Base-by-base conservation (phyloP, 1,140 invertebrate species). In the Drosophila ogumai region DNA sequence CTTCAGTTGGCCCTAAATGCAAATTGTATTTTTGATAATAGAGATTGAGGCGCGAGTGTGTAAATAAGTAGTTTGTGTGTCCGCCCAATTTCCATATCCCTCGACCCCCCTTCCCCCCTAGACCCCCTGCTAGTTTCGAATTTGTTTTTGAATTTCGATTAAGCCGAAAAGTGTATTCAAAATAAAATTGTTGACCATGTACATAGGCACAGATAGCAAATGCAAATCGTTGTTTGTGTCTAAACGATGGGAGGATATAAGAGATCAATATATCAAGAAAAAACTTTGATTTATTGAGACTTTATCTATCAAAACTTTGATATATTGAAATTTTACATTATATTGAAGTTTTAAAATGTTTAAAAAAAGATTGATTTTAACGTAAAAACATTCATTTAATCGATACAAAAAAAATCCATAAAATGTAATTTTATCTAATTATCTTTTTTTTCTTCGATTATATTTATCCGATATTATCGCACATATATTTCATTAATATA, bases 171-270 rank as follows among this genome's bases (percentile, higher is more conserved):
- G 43, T 88, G 75, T 78, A 79, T 68, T 67, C 61, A 58, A 47
- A 86, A 81, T 82, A 71, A 75, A 78, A 81, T 67, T 80, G 74
- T 86, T 87, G 79, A 82, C 52, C 68, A 64, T 87, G 79, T 88
- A 86, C 66, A 77, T 78, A 77, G 75, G 50, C 65, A 57, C 38
- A 50, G n/a, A 38, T 55, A 78, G 47, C 54, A 59, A 76, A 75
- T 65, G 32, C 60, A 66, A 75, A 54, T 43, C 38, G 19, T 9
- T 41, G 17, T 36, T n/a, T 72, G 13, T 32, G 25, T 19, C 12
- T 9, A 15, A 12, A 19, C 19, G 4, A 28, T 5, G 25, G 25
- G 25, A 3, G 1, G 31, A 32, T 8, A 32, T 32, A 9, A 6
- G 6, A 31, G 6, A 31, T 31, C 31, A 8, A 31, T 8, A 7